A percentile compares a stretch with the other conserved stretches of the same genome.
Conservation (phyloP, 2,888 invertebrate species). For the Tribolium freemani region DNA sequence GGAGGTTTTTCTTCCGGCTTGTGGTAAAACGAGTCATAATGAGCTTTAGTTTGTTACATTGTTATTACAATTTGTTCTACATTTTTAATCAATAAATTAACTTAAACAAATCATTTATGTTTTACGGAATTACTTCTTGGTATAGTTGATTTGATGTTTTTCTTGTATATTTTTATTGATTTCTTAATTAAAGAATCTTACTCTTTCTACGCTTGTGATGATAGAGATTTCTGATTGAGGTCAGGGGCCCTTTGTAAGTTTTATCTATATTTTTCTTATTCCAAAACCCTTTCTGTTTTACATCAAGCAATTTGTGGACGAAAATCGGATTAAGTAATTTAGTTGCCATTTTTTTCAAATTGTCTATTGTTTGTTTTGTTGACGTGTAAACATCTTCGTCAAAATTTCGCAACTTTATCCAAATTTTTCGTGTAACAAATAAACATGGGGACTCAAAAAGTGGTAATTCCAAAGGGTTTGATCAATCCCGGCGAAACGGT, state of each 20-base stretch:
- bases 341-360: background rate
- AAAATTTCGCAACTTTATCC: background rate
- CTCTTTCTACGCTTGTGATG: too few relatives aligned
- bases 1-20: constrained; percentile 59
- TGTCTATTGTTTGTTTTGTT: background rate
- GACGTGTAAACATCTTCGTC: background rate
- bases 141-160: too few relatives aligned
- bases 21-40: constrained; percentile 50
- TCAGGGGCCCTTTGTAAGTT: too few relatives aligned
- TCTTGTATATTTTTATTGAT: too few relatives aligned
- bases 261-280: too few relatives aligned
- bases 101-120: too few relatives aligned
- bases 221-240: too few relatives aligned
- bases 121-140: too few relatives aligned
- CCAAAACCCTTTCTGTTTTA: too few relatives aligned
- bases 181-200: too few relatives aligned
- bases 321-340: background rate
- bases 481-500: background rate
- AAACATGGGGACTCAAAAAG: background rate
- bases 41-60: background rate
- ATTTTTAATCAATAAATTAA: background rate
- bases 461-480: background rate
- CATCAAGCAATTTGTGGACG: too few relatives aligned
- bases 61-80: background rate
- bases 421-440: background rate